Conservation (phyloP, 2,888 invertebrate species). For the Nephrotoma guestfalica region DNA sequence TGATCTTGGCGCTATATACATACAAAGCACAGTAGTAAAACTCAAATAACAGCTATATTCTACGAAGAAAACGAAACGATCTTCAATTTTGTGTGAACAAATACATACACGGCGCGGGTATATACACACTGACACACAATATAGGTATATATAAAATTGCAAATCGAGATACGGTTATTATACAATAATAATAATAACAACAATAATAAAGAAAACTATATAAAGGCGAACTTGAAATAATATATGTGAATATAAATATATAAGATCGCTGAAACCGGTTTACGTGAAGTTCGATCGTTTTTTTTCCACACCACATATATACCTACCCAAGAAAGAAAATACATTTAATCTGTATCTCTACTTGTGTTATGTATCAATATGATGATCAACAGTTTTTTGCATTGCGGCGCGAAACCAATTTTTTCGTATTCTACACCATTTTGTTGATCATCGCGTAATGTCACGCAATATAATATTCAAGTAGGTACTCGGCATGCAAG, state of each 20-base stretch:
- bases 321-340: background rate
- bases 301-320: background rate
- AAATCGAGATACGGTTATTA: constrained; percentile 4
- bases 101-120: background rate
- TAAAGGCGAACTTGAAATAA: background rate
- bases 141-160: background rate
- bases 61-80: background rate
- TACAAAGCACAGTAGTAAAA: background rate
- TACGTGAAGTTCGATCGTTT: background rate
- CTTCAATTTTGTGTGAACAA: background rate
- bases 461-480: background rate
- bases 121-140: background rate
- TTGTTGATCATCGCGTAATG: background rate
- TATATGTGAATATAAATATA: background rate
- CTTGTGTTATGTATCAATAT: background rate
- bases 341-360: background rate
- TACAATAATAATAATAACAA: background rate
- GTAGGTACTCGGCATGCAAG: background rate
- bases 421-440: background rate
- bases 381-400: background rate
- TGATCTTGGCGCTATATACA: background rate
- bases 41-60: background rate
- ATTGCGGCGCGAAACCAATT: background rate
- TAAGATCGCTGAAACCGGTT: background rate
- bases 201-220: background rate